Evolutionary conservation across 2,888 invertebrate species (phyloP).

Genomic region (Adela reaumurella): DNA sequence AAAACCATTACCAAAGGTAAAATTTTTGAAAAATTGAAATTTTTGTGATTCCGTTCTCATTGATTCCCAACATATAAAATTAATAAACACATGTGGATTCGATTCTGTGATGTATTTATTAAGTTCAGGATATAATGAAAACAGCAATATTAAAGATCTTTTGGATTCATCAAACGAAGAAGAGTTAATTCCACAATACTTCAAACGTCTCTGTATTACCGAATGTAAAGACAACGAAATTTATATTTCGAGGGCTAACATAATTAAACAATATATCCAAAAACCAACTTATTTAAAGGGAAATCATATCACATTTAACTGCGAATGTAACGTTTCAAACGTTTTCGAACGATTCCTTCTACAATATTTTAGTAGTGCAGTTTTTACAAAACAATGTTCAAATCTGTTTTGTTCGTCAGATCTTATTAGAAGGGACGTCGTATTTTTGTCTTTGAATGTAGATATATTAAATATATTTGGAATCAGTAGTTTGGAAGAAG

Average conservation of each 20-base stretch:
- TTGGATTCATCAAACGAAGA: neutral
- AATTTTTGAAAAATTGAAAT: conserved; percentile 1
- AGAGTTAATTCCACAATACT: too few species aligned
- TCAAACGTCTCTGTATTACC: too few species aligned
- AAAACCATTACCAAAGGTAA: conserved; percentile 1
- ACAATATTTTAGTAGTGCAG: conserved; percentile 3
- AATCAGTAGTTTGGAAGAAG: neutral
- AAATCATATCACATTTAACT: neutral
- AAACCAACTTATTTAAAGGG: conserved; percentile 1
- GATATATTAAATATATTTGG: conserved; percentile 3
- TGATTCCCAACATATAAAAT: conserved; percentile 1
- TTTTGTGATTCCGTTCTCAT: conserved; percentile 1
- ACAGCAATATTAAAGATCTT: conserved; percentile 1
- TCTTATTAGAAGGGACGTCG: conserved; percentile 3
- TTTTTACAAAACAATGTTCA: conserved; percentile 3
- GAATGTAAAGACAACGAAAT: conserved; percentile 2
- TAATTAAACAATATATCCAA: conserved; percentile 3
- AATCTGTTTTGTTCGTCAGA: conserved; percentile 3
- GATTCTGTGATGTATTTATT: conserved; percentile 5
- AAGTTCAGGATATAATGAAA: conserved; percentile 3
- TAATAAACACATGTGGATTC: conserved; percentile 3
- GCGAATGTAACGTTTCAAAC: neutral
- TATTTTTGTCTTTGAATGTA: conserved; percentile 3
- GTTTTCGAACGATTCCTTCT: conserved; percentile 3
- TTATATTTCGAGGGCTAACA: conserved; percentile 3